Evolutionary conservation across 2,113 vertebrate genomes (phyloP), one percentile per base, ranked within the genome.

Genomic region (Salvelinus namaycush): DNA sequence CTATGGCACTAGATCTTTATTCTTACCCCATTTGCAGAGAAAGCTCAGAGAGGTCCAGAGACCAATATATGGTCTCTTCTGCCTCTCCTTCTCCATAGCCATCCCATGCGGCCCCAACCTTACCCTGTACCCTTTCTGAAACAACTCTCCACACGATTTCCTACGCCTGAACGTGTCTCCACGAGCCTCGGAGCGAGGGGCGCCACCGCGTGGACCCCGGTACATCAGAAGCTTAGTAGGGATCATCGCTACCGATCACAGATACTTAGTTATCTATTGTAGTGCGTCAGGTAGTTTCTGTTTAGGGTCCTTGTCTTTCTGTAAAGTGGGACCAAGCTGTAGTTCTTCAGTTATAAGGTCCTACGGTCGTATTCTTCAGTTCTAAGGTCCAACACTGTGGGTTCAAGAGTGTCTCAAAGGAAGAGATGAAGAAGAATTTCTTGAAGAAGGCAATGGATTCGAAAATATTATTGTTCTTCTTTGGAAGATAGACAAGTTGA

Each of bases 101-200:
- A 27, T 20, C 27, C 29, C 59, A 31, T 77, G 83, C 70, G 87
- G 87, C 13, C 91, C 90, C 59, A 91, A 84, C 87, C 94, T 96
- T 86, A 97, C 92, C 79, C 95, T 92, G 91, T 97, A 96, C 79
- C 97, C 97, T 39, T 97, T 95, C 27, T 93, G 95, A 87, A 95
- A 98, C 80, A 99, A 91, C 20, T 98, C 96, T 0, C 95, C 94
- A 26, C 95, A 92, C 16, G 96, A 98, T 83, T 97, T 98, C 87
- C 94, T 98, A 69, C 93, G 93, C 72, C 93, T 91, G 60, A 87
- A 86, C 3, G 92, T 82, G 75, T 88, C 93, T 79, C 48, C 88
- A 20, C 85, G 81, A 0, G 79, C 84, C 70, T 96, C 93, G 4
- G 89, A 85, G 54, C 76, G 85, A 0, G 85, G 89, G 71, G 84